Base-by-base conservation (phyloP, 2,888 invertebrate genomes). In the Agrilus mali region DNA sequence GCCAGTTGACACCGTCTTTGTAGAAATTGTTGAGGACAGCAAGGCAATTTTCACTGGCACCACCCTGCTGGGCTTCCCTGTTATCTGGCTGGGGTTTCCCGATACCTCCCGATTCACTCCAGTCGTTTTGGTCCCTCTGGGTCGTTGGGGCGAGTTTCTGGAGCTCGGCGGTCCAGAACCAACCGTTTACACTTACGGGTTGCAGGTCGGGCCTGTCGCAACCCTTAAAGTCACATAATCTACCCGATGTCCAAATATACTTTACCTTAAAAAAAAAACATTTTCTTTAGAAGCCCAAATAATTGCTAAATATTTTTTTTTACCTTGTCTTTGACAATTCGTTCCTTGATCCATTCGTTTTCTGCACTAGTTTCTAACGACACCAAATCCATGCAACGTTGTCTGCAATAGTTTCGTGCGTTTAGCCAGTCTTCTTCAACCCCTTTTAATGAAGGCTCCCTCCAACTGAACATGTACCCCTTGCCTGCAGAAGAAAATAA, bases 191-290 rank as follows among this genome's bases (percentile, higher is more conserved):
- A 43, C 77, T 75, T 49, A 81, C 73, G 32, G 90, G 90, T 54
- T 86, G 81, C 53, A 90, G 71, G 63, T 90, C 90, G 27, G 84
- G 77, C 43, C 90, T 78, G 59, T 87, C 86, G 62, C 90, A 90
- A 47, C 89, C 89, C 65, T 86, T 84, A 73, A 90, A 90, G 68
- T 90, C 89, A 60, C 90, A 90, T 40, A 87, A 71, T 50, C 90
- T 82, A 45, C 90, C 90, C 41, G 86, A 86, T 17, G 90, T 89
- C 90, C 90, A 90, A 60, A 89, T 89, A 68, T 89, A 90, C 69
- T 86, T 86, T 31, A 86, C 79, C 77, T 86, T 66, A 20, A 53
- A 45, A 40, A 45, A 38, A 13, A 36, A 37, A n/a, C n/a, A n/a
- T n/a, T n/a, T n/a, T n/a, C n/a, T n/a, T n/a, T n/a, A n/a, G n/a